A percentile compares a stretch with the other conserved stretches of the same genome.
phyloP scores from a whole-genome alignment of 2,113 vertebrate species.

The Potamarius usumacintae region DNA sequence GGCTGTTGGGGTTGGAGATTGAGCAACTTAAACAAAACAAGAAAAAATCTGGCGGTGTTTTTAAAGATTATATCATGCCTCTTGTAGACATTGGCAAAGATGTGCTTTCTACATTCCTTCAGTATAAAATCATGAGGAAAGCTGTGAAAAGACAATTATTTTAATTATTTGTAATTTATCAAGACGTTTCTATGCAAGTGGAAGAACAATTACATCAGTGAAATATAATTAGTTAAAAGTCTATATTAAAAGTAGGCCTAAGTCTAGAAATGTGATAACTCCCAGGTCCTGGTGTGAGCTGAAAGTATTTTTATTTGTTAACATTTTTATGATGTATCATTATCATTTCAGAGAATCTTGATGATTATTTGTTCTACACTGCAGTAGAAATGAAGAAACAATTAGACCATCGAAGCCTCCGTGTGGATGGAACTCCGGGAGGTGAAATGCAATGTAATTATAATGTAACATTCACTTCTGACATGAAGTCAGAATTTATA shows the following conservation, averaged over 20 bases:
- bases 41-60: neutral
- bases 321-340: neutral
- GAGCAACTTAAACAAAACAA: slow-evolving; percentile 23
- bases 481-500: no score
- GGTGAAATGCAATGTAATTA: neutral
- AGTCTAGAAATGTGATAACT: neutral
- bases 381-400: neutral
- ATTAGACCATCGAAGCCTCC: no score
- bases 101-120: neutral
- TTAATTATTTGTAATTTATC: neutral
- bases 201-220: neutral
- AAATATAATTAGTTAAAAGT: neutral
- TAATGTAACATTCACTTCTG: neutral
- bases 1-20: slow-evolving; percentile 53
- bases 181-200: neutral
- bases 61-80: neutral
- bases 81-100: neutral
- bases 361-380: neutral
- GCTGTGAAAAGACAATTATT: accelerated
- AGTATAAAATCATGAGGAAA: neutral
- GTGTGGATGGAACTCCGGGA: neutral
- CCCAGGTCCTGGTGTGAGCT: neutral
- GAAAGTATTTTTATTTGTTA: neutral
- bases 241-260: neutral
- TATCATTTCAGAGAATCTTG: neutral